Percentiles rank a stretch among this genome's conserved stretches.
Evolutionary conservation across 30 jellyfish, hydroid and myxozoan species (phyloP).

Genomic region (Haliclystus octoradiatus): DNA sequence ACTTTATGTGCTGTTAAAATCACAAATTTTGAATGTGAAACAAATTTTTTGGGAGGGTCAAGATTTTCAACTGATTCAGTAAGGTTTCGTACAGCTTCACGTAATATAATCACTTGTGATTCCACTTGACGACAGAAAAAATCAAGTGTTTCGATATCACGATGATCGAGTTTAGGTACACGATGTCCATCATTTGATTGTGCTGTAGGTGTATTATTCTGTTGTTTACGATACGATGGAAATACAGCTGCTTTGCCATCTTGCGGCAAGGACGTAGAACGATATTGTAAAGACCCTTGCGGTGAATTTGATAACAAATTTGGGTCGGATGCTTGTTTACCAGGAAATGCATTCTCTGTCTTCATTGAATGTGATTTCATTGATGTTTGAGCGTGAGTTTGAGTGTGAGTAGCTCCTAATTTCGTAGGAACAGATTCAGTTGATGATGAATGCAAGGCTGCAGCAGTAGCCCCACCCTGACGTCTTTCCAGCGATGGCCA

Average conservation of each 20-base stretch:
- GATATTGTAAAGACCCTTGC: slow-evolving; percentile 32
- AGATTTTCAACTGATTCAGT: slow-evolving; percentile 91
- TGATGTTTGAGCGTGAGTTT: slow-evolving; percentile 39
- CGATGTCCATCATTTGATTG: slow-evolving; percentile 3
- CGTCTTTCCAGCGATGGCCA: slow-evolving; percentile 80
- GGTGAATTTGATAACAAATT: slow-evolving; percentile 49
- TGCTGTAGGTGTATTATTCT: not conserved
- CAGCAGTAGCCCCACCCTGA: slow-evolving; percentile 35
- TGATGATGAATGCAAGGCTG: slow-evolving; percentile 13
- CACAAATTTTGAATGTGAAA: slow-evolving; percentile 85
- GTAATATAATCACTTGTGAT: slow-evolving; percentile 77
- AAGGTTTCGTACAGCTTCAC: slow-evolving; percentile 79
- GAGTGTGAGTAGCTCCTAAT: slow-evolving; percentile 49
- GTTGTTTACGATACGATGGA: slow-evolving; percentile 23
- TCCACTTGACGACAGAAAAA: slow-evolving; percentile 92
- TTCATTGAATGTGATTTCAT: slow-evolving; percentile 13
- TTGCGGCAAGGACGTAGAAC: slow-evolving; percentile 93
- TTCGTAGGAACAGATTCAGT: slow-evolving; percentile 15
- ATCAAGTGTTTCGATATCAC: slow-evolving; percentile 79
- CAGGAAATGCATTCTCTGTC: slow-evolving; percentile 7
- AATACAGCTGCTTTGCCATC: slow-evolving; percentile 58
- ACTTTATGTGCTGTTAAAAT: slow-evolving; percentile 96
- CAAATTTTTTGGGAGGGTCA: slow-evolving; percentile 81
- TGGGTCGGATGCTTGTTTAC: slow-evolving; percentile 63
- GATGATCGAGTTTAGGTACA: slow-evolving; percentile 72